A percentile compares a stretch with the other conserved stretches of the same genome.
phyloP scores from a whole-genome alignment of 2,113 vertebrate species.

The Amazona vittata region DNA sequence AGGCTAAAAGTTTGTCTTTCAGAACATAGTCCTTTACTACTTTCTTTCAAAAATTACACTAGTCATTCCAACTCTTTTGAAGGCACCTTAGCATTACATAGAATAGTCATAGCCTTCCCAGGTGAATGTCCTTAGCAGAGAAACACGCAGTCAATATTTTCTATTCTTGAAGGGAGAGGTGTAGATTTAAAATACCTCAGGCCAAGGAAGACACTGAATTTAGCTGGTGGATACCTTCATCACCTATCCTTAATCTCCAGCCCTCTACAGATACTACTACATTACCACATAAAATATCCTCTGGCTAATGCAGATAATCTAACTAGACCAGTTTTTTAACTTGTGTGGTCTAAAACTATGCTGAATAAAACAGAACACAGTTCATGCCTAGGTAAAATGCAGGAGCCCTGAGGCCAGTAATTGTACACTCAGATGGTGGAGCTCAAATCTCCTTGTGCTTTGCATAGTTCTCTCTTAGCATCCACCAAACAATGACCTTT shows the following conservation, averaged over 20 bases:
- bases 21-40: not conserved
- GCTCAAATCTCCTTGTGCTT: not conserved
- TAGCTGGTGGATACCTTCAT: not conserved
- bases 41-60: not conserved
- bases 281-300: not conserved
- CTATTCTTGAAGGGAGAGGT: not conserved
- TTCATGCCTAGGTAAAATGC: not conserved
- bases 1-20: not conserved
- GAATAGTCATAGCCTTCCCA: not conserved
- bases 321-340: not conserved
- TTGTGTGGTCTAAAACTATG: not conserved
- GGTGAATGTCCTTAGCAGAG: not conserved
- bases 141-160: not conserved
- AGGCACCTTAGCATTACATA: not conserved
- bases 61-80: not conserved
- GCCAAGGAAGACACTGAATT: not conserved
- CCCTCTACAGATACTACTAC: not conserved
- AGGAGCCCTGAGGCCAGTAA: not conserved
- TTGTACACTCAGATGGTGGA: not conserved
- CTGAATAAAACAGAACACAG: not conserved
- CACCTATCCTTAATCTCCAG: not conserved
- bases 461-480: not conserved
- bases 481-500: not conserved
- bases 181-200: not conserved
- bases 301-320: not conserved